These are phyloP conservation scores for Antheraea assamensis DNA, from an alignment of 2,888 invertebrate genomes.

Conservation along the genomic window DNA sequence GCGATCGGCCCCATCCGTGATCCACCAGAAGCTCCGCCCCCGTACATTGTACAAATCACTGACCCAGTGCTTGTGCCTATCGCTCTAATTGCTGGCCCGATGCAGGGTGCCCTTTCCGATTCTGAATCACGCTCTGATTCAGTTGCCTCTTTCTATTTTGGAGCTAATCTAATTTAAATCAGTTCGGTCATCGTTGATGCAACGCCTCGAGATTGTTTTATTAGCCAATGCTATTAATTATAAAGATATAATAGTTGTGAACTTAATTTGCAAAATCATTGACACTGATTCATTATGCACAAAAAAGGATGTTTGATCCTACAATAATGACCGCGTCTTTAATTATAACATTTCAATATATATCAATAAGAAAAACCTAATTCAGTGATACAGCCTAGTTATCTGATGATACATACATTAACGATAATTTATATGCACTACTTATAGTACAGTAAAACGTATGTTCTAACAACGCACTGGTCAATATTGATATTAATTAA, in stretches of 20 bases:
- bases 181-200: constrained; percentile 9
- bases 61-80: constrained; percentile 57
- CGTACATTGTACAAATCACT: constrained; percentile 33
- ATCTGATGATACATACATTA: background rate
- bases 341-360: background rate
- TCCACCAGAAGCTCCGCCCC: constrained; percentile 4
- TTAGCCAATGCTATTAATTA: background rate
- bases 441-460: too few relatives aligned
- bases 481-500: background rate
- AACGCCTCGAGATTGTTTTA: background rate
- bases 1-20: constrained; percentile 9
- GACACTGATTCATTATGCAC: background rate
- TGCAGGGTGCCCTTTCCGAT: constrained; percentile 54
- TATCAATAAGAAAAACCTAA: background rate
- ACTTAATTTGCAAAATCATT: background rate
- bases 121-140: constrained; percentile 59
- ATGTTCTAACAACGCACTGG: too few relatives aligned
- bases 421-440: background rate
- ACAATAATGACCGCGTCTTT: constrained; percentile 7
- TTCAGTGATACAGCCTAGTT: background rate
- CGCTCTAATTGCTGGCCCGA: constrained; percentile 20
- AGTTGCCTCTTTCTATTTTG: constrained; percentile 34
- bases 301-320: background rate
- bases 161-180: constrained; percentile 26
- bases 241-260: background rate